Conservation (phyloP, 2,888 invertebrate species). For the Lordiphosa fenestrarum region DNA sequence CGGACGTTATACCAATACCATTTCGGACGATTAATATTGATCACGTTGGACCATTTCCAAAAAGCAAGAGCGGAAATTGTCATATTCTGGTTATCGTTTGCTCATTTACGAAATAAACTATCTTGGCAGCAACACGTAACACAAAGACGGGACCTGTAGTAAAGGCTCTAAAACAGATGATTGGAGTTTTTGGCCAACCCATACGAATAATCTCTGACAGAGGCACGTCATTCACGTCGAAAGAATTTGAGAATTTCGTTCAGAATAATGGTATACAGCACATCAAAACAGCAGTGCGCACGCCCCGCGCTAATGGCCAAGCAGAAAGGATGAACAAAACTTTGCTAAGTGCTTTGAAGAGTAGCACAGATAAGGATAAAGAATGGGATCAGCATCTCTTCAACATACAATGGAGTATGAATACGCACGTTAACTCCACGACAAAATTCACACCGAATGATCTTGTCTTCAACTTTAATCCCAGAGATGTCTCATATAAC, state of each 20-base stretch:
- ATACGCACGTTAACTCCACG: constrained; percentile 1
- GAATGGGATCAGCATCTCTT: background rate
- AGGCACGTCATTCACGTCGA: too few species aligned
- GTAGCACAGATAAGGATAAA: background rate
- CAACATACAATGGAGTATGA: constrained; percentile 8
- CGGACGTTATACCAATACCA: background rate
- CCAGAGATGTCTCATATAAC: constrained; percentile 1
- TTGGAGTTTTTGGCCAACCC: background rate
- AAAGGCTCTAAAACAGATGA: background rate
- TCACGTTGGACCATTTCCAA: constrained; percentile 7
- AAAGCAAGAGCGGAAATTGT: constrained; percentile 4
- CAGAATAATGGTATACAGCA: background rate
- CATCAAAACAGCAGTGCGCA: constrained; percentile 2
- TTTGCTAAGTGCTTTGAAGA: background rate
- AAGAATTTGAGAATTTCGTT: too few species aligned
- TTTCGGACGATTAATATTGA: constrained; percentile 5
- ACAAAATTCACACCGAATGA: constrained; percentile 1
- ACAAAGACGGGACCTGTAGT: background rate
- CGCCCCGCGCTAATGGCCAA: background rate
- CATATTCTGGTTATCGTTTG: background rate
- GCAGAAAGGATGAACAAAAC: constrained; percentile 6
- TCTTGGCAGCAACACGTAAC: background rate
- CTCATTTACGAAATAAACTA: background rate
- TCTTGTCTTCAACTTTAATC: background rate
- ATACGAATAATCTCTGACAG: background rate